Evolutionary conservation across 2,888 invertebrate species (phyloP), one percentile per base, ranked within the genome.

Genomic region (Chesias legatella): DNA sequence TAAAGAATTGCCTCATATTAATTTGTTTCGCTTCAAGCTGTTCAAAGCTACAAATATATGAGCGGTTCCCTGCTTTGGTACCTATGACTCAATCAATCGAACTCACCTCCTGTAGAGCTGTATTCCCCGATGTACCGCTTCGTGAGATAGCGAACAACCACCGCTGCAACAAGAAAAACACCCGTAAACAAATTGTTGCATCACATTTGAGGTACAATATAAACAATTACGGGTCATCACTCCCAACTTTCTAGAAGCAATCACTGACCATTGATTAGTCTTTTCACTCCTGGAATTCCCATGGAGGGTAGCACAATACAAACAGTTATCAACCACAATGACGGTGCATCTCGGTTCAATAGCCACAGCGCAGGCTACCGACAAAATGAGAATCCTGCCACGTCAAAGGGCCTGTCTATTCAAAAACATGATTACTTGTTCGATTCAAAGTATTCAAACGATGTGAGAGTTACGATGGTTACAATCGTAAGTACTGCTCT

Each of bases 91-190:
- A 28, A 11, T 22, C 11, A 8, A 33, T 43, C 43, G 17, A 50
- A 90, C 93, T 91, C 75, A 93, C 94, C 94, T 79, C 92, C 93
- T 59, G 93, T 93, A 48, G 94, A 94, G 82, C 94, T 94, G 88
- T 94, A 94, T 89, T 94, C 94, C 57, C 94, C 94, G 67, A 94
- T 94, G 77, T 94, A 94, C 63, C 94, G 89, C 81, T 93, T 93
- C 51, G 94, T 94, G 64, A 94, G 88, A 82, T 94, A 94, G 67
- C 94, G 91, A 68, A 94, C 94, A 55, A 93, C 93, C 65, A 94
- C 93, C 68, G 94, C 94, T 94, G 91, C 58, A 93, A 93, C 81
- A 89, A 81, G 77, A 74, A 66, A 62, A 72, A 70, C 64, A 46
- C 35, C 49, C 39, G 28, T 50, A 33, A 46, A 61, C 40, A 57